A percentile compares a stretch with the other conserved stretches of the same genome.
Conservation (phyloP, 2,113 vertebrate species). For the Pelvicachromis taeniatus region DNA sequence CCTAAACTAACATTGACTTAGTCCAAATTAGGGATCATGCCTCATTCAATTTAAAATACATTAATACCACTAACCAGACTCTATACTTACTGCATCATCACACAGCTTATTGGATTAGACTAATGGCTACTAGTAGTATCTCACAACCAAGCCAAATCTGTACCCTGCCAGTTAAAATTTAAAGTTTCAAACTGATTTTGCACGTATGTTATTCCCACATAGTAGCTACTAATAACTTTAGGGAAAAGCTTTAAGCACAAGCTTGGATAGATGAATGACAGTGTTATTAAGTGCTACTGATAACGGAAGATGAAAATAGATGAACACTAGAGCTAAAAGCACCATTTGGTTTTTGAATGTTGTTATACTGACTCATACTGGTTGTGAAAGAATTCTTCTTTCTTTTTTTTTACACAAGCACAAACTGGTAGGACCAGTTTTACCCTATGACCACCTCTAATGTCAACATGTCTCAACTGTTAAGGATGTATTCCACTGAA, state of each 20-base stretch:
- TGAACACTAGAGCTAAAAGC: not conserved
- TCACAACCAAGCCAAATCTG: not conserved
- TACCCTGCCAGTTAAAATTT: not conserved
- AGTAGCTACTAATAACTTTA: not conserved
- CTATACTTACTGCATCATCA: not conserved
- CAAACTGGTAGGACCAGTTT: slow-evolving; percentile 34
- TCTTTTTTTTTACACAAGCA: not conserved
- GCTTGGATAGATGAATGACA: too few species aligned
- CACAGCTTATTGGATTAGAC: not conserved
- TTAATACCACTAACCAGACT: not conserved
- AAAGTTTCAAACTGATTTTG: not conserved
- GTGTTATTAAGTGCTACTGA: not conserved
- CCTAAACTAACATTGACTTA: not conserved
- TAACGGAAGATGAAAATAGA: not conserved
- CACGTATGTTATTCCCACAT: not conserved
- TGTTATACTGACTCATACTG: not conserved
- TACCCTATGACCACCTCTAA: not conserved
- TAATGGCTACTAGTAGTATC: not conserved
- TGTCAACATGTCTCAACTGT: slow-evolving; percentile 9
- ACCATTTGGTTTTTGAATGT: not conserved
- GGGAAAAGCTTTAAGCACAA: too few species aligned
- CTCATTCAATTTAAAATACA: not conserved
- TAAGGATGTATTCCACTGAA: not conserved
- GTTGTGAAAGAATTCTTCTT: not conserved
- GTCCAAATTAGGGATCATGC: not conserved